Evolutionary conservation across 2,888 invertebrate species (phyloP), one percentile per base, ranked within the genome.

Genomic region (Willowsia nigromaculata): DNA sequence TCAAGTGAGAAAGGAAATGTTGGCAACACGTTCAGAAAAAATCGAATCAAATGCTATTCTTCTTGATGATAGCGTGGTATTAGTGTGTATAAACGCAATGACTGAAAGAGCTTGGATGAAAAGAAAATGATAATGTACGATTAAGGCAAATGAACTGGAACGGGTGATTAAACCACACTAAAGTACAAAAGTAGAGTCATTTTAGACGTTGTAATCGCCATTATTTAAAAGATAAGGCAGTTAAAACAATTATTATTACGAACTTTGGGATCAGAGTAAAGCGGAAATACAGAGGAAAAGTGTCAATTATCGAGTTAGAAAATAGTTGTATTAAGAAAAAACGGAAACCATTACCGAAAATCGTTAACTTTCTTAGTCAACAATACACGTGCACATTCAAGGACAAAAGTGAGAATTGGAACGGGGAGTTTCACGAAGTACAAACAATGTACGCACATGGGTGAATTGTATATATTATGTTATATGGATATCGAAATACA

Each of bases 121-220:
- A 56, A 25, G 68, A 53, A 27, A 85, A 80, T 50, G 85, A 80
- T 59, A 62, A 62, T 65, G 47, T 27, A 5, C 78, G 85, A 85
- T 85, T 80, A 65, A 43, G 33, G 47, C 65, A 78, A 85, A 85
- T 85, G 85, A 85, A 30, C 78, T 80, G 85, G 85, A 85, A 78
- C 27, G 30, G 50, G 68, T 53, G 85, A 85, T 85, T 85, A 85
- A 78, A 85, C 78, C 65, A 53, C 74, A 59, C 76, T 85, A 85
- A 85, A 74, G 76, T 85, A 47, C 53, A 40, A 40, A 76, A 84
- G 40, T 43, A 82, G n/a, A 3, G 43, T 47, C 82, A 43, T 65
- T 71, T 71, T 11, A 18, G 40, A 40, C 40, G 71, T 22, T n/a
- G 43, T 11, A 71, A 18, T 71, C 1, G 71, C 71, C 71, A 40